Evolutionary conservation across 1,140 invertebrate genomes (phyloP), one percentile per base, ranked within the genome.

Genomic region (Zaprionus capensis): DNA sequence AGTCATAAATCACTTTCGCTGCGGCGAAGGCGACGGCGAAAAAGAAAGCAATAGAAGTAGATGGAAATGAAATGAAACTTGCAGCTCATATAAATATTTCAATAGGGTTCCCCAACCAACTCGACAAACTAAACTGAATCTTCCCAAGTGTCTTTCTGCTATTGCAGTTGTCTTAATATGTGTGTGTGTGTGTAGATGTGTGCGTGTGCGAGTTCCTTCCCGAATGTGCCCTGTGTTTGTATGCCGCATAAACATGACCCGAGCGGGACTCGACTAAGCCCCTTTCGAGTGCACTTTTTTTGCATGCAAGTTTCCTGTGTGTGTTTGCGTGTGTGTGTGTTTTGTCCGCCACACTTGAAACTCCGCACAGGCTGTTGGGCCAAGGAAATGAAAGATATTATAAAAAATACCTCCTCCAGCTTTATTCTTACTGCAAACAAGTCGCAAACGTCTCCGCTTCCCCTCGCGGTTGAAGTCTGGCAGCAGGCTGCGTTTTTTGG

Each of bases 111-210:
- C 55, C 20, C 51, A 9, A 24, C 51, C 14, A 55, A 14, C 14
- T 5, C 14, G 53, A 22, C 14, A 56, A 51, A 26, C 51, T 58
- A 49, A 56, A 67, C 55, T 67, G 65, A 67, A 58, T 67, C 65
- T 67, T 59, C 58, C 62, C 51, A 58, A 64, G 53, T 28, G 71
- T 59, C 69, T 64, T 71, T 59, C 88, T 88, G 88, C 84, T 88
- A 88, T 88, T 88, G 85, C 84, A 88, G 85, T 88, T 88, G 84
- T 84, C 75, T 90, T 84, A 81, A 87, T 88, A 88, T 63, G 57
- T 22, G 41, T 68, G 58, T 80, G 31, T 31, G 31, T 34, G 9
- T 31, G 28, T 31, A 2, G 2, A 31, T 31, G 28, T 31, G 0
- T 28, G 6, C 1, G 26, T 28, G 1, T 71, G 74, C 57, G 82